Conservation (phyloP, 23 tunicate species). For the Phallusia fumigata region DNA sequence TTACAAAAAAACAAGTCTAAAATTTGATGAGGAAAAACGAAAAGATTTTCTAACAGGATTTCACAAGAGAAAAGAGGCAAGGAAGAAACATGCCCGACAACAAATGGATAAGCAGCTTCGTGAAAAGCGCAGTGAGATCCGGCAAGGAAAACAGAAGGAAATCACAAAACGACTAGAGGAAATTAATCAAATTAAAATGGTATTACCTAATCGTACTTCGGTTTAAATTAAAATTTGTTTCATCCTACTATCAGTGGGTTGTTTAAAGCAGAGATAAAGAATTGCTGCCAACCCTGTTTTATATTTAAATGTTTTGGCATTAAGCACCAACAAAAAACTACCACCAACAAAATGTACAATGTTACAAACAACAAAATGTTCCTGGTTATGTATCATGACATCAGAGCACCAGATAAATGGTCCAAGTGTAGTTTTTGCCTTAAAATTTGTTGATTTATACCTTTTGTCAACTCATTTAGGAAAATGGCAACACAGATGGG, state of each 20-base stretch:
- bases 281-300: too few relatives aligned
- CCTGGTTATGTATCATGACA: too few relatives aligned
- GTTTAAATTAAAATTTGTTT: too few relatives aligned
- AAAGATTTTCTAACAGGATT: slow-evolving; percentile 79
- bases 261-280: too few relatives aligned
- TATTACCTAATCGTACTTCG: too few relatives aligned
- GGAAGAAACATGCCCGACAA: slow-evolving; percentile 55
- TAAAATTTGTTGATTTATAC: not conserved
- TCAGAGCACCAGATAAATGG: too few relatives aligned
- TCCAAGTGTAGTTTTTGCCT: too few relatives aligned
- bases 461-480: not conserved
- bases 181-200: slow-evolving; percentile 56
- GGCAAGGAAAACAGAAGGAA: slow-evolving; percentile 54
- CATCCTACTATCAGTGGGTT: too few relatives aligned
- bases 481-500: not conserved
- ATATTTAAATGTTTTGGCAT: too few relatives aligned
- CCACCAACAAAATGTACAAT: too few relatives aligned
- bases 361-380: too few relatives aligned
- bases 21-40: slow-evolving; percentile 53
- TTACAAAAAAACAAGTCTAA: slow-evolving; percentile 13
- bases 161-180: slow-evolving; percentile 64
- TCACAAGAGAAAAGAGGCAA: slow-evolving; percentile 73
- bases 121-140: slow-evolving; percentile 56
- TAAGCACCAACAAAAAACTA: too few relatives aligned
- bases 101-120: slow-evolving; percentile 52